Evolutionary conservation across 1,140 invertebrate genomes (phyloP).

Genomic region (Onthophagus taurus): DNA sequence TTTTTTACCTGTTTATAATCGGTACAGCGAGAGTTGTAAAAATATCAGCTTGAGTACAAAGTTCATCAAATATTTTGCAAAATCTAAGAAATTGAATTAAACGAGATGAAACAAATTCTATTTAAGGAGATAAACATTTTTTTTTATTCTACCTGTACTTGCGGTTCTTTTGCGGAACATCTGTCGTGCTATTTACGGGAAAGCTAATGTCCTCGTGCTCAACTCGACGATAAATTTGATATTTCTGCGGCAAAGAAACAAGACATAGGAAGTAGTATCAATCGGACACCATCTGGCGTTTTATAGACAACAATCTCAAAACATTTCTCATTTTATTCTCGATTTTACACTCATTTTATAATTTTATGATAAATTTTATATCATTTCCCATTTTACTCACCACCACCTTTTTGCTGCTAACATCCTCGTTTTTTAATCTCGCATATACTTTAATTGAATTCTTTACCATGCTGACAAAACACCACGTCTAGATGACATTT

Average conservation of each 20-base stretch:
- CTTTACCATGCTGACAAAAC: conserved; percentile 32
- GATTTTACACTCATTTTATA: not conserved
- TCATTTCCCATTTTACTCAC: not conserved
- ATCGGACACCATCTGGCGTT: not conserved
- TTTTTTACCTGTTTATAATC: conserved; percentile 39
- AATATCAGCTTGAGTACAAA: conserved; percentile 34
- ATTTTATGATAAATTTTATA: not conserved
- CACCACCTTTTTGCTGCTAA: conserved; percentile 20
- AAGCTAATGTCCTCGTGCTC: conserved; percentile 26
- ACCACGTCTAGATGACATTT: too few species aligned
- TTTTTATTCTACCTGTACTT: conserved; percentile 4
- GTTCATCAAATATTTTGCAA: conserved; percentile 38
- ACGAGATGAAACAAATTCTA: not conserved
- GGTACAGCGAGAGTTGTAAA: conserved; percentile 42
- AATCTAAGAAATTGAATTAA: conserved; percentile 34
- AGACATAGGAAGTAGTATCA: not conserved
- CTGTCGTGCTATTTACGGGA: conserved; percentile 28
- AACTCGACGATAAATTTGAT: conserved; percentile 29
- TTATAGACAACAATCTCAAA: not conserved
- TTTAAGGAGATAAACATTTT: not conserved
- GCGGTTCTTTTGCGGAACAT: conserved; percentile 31
- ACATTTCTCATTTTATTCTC: not conserved
- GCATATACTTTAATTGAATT: conserved; percentile 39
- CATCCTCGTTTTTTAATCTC: conserved; percentile 34
- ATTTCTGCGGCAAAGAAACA: conserved; percentile 27